Percentiles rank a stretch among this genome's conserved stretches.
These are phyloP conservation scores for Aepyceros melampus DNA, from an alignment of 2,113 vertebrate genomes.

Conservation along the genomic window DNA sequence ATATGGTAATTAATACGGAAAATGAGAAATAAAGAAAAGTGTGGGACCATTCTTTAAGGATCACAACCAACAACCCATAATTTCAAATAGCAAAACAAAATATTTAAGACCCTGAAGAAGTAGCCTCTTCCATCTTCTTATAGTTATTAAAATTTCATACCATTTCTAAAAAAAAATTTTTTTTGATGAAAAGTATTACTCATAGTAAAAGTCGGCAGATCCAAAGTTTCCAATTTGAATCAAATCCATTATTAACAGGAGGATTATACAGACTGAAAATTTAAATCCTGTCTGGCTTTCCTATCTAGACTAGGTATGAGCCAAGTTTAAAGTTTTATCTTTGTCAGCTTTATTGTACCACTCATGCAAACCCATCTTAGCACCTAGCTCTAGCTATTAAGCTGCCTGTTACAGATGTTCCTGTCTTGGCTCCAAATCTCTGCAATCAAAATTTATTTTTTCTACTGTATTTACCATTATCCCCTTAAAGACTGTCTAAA, in stretches of 20 bases:
- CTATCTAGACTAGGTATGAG: not conserved
- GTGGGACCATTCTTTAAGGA: not conserved
- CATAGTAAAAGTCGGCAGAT: not conserved
- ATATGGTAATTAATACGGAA: not conserved
- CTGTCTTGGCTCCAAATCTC: not conserved
- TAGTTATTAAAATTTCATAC: conserved; percentile 11
- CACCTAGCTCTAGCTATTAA: not conserved
- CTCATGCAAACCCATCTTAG: not conserved
- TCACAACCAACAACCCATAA: not conserved
- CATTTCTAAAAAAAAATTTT: not conserved
- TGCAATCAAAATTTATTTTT: not conserved
- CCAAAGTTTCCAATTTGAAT: not conserved
- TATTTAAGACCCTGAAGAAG: not conserved
- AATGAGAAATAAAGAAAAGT: not conserved
- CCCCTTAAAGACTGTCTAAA: not conserved
- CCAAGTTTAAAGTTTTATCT: not conserved
- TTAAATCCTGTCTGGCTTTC: not conserved
- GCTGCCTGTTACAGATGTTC: not conserved
- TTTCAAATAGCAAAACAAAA: conserved; percentile 17
- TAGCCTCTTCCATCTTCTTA: not conserved
- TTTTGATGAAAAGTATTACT: not conserved
- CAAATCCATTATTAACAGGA: not conserved
- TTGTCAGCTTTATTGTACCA: not conserved
- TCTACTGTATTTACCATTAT: not conserved
- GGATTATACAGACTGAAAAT: not conserved